Conservation (phyloP, 2,888 invertebrate genomes). For the Sphaeridia pumilis region DNA sequence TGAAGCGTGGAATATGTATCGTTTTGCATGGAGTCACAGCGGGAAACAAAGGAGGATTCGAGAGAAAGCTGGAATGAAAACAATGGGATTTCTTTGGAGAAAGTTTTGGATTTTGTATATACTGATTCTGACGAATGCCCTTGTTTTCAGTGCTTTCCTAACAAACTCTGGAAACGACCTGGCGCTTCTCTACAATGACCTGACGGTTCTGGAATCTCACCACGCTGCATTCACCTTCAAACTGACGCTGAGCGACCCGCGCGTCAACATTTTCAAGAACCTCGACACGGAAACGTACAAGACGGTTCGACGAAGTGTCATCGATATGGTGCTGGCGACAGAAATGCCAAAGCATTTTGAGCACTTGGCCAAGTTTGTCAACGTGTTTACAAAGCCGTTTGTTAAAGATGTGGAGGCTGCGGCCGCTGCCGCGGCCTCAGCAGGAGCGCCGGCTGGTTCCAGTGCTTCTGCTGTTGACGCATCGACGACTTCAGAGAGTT, state of each 20-base stretch:
- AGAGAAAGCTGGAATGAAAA: too few species aligned
- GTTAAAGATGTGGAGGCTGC: slow-evolving; percentile 37
- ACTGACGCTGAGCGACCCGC: slow-evolving; percentile 75
- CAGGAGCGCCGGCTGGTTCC: slow-evolving; percentile 1
- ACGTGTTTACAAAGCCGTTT: slow-evolving; percentile 60
- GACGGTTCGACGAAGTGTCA: slow-evolving; percentile 73
- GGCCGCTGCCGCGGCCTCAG: background rate
- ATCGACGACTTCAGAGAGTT: slow-evolving; percentile 5
- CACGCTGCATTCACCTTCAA: slow-evolving; percentile 93
- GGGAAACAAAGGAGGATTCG: too few species aligned
- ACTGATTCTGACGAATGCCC: too few species aligned
- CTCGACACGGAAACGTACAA: slow-evolving; percentile 61
- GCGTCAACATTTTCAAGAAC: slow-evolving; percentile 83
- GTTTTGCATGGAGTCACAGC: too few species aligned
- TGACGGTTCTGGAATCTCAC: slow-evolving; percentile 89
- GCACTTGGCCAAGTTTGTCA: slow-evolving; percentile 91
- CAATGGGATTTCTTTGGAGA: too few species aligned
- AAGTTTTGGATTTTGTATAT: too few species aligned
- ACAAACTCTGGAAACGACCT: slow-evolving; percentile 82
- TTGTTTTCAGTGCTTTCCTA: slow-evolving; percentile 58
- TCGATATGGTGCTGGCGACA: slow-evolving; percentile 98
- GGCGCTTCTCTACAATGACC: slow-evolving; percentile 90
- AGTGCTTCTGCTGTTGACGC: too few species aligned
- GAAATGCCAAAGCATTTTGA: slow-evolving; percentile 99
- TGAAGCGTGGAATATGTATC: too few species aligned